Conservation (phyloP, 1,140 invertebrate genomes). For the Drosophila paulistorum region DNA sequence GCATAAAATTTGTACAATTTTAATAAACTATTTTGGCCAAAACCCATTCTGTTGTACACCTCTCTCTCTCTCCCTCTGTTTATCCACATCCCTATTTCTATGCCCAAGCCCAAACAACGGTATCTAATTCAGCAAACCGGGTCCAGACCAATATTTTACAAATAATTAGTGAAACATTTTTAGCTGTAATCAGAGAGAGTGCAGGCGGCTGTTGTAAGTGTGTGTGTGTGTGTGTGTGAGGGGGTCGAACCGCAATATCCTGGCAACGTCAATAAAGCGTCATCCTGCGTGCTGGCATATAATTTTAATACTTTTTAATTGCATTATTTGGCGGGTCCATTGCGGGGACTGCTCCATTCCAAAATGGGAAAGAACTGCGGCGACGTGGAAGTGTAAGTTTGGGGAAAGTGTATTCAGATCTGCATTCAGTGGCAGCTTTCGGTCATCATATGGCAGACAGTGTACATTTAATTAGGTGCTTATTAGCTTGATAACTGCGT, state of each 20-base stretch:
- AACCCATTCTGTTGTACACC: neutral
- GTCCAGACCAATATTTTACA: conserved; percentile 68
- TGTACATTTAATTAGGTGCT: conserved; percentile 70
- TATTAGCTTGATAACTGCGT: conserved; percentile 55
- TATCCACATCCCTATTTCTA: too few species aligned
- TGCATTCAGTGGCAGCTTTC: conserved; percentile 33
- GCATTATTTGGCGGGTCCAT: conserved; percentile 44
- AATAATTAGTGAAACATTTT: conserved; percentile 74
- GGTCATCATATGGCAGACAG: conserved; percentile 37
- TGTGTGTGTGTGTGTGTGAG: neutral
- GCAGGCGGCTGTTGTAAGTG: conserved; percentile 1
- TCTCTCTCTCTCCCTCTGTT: neutral
- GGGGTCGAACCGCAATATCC: conserved; percentile 52
- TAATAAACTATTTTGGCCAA: conserved; percentile 62
- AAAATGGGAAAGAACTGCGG: neutral
- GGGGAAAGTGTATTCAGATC: neutral
- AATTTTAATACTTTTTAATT: conserved; percentile 80
- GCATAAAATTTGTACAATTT: conserved; percentile 47
- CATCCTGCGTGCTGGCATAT: conserved; percentile 47
- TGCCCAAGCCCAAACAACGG: conserved; percentile 25
- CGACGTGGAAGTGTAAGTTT: too few species aligned
- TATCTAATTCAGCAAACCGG: conserved; percentile 62
- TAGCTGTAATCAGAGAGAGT: conserved; percentile 30
- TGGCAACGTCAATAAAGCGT: conserved; percentile 47
- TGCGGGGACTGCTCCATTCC: neutral